phyloP scores from a whole-genome alignment of 64 coral and sea anemone species.

The Dendrophyllia cribrosa region DNA sequence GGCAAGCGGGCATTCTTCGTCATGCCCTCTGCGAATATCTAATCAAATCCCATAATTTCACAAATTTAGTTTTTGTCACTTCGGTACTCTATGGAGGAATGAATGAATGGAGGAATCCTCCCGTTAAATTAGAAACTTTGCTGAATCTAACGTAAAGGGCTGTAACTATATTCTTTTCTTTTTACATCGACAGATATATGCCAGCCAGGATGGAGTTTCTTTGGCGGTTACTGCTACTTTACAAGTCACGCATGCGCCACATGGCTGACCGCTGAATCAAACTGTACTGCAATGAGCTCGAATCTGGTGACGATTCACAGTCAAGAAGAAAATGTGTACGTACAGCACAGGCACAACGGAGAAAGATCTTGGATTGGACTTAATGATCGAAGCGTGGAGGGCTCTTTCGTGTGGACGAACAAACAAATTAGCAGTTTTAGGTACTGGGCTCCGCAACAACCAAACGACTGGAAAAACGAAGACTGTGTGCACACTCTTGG shows the following conservation, averaged over 20 bases:
- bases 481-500: slow-evolving; percentile 62
- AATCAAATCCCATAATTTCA: no score
- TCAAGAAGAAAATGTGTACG: slow-evolving; percentile 53
- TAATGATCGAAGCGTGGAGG: slow-evolving; percentile 23
- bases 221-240: slow-evolving; percentile 48
- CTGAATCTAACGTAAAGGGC: no score
- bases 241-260: slow-evolving; percentile 17
- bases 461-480: slow-evolving; percentile 4
- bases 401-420: slow-evolving; percentile 27
- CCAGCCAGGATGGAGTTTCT: slow-evolving; percentile 63
- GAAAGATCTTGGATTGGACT: slow-evolving; percentile 55
- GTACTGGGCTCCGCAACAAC: slow-evolving; percentile 50
- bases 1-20: no score
- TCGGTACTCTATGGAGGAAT: no score
- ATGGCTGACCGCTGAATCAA: slow-evolving; percentile 27
- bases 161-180: no score
- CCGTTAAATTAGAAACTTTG: no score
- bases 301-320: slow-evolving; percentile 26
- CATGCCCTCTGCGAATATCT: no score
- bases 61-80: no score
- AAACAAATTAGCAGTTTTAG: slow-evolving; percentile 52
- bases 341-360: slow-evolving; percentile 50
- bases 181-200: slow-evolving; percentile 43
- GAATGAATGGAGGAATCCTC: no score
- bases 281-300: slow-evolving; percentile 6